These are phyloP conservation scores for Nephotettix cincticeps DNA, from an alignment of 1,140 invertebrate species.

Conservation along the genomic window DNA sequence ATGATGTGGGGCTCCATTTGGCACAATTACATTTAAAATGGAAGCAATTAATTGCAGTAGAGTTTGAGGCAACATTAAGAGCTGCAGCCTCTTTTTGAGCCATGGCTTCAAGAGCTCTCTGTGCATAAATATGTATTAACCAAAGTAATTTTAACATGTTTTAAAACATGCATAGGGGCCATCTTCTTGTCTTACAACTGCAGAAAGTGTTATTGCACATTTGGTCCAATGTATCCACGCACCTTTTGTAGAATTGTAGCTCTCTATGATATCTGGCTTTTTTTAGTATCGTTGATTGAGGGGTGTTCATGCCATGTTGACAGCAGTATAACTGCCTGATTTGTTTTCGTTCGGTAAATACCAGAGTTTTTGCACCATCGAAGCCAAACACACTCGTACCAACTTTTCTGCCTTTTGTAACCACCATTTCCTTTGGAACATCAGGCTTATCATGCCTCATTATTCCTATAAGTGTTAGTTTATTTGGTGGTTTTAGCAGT, in stretches of 20 bases:
- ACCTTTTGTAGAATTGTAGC: constrained; percentile 51
- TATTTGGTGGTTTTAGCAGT: constrained; percentile 35
- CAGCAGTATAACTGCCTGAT: constrained; percentile 28
- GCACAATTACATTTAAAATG: no score
- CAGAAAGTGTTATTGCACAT: no score
- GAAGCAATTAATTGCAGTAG: no score
- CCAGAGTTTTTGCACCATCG: background rate
- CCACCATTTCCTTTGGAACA: constrained; percentile 36
- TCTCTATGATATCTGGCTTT: constrained; percentile 48
- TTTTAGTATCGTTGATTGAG: constrained; percentile 31
- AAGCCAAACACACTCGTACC: background rate
- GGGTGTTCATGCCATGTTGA: constrained; percentile 39
- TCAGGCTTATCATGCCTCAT: constrained; percentile 43
- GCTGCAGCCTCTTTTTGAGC: no score
- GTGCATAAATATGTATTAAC: no score
- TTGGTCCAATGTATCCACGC: constrained; percentile 52
- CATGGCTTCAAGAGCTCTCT: no score
- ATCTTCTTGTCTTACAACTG: no score
- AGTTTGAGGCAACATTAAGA: no score
- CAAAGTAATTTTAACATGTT: no score
- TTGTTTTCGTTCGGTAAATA: background rate
- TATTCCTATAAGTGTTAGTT: constrained; percentile 42
- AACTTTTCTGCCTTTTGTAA: background rate
- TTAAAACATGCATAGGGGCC: no score
- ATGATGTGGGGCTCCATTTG: no score